phyloP scores from a whole-genome alignment of 2,888 invertebrate species.

The Penaeus monodon region DNA sequence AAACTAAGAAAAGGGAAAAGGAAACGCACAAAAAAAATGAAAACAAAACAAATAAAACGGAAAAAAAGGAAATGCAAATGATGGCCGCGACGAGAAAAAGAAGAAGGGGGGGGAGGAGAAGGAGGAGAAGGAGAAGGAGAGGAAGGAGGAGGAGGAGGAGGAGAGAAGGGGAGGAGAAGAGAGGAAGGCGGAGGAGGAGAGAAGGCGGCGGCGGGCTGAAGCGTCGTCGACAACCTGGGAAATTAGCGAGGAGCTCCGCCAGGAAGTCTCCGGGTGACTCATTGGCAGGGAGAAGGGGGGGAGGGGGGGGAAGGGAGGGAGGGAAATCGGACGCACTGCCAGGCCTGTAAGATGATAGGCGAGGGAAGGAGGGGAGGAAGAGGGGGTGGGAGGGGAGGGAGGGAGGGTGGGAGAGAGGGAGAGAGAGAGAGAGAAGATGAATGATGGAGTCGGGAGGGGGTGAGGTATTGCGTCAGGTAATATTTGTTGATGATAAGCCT shows the following conservation, averaged over 20 bases:
- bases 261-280: no score
- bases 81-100: neutral
- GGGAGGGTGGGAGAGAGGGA: neutral
- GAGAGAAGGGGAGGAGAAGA: neutral
- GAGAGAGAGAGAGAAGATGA: neutral
- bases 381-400: neutral
- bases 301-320: no score
- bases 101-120: neutral
- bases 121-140: neutral
- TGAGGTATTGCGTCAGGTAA: neutral
- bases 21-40: neutral
- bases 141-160: neutral
- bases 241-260: neutral
- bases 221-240: no score
- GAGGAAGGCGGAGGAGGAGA: no score
- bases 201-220: no score
- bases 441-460: neutral
- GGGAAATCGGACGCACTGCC: conserved; percentile 19
- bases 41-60: neutral
- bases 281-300: no score
- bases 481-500: no score
- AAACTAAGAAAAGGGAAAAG: neutral
- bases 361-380: no score
- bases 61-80: neutral
- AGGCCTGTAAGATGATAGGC: neutral